phyloP scores from a whole-genome alignment of 2,113 vertebrate species.

The Phrynosoma blainvillii region DNA sequence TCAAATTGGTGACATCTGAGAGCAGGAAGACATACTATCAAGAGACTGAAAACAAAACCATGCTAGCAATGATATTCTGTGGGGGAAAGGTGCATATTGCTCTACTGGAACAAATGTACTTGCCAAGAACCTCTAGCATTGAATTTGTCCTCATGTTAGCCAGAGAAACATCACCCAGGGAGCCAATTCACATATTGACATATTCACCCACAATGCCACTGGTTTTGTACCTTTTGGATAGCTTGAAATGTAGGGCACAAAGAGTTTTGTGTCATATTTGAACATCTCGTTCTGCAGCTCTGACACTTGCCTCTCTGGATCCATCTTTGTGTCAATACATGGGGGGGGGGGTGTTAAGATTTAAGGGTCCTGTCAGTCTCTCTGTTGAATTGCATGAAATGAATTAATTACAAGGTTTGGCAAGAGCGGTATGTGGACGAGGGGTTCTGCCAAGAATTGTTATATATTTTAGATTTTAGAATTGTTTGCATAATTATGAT shows the following conservation, averaged over 20 bases:
- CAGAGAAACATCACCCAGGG: background rate
- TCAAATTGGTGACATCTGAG: background rate
- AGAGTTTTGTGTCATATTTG: constrained; percentile 97
- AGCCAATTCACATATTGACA: background rate
- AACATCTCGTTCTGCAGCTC: constrained; percentile 98
- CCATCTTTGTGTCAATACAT: constrained; percentile 97
- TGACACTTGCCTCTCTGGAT: constrained; percentile 93
- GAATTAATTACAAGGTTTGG: background rate
- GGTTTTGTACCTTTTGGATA: constrained; percentile 87
- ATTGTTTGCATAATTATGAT: background rate
- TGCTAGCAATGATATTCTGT: background rate
- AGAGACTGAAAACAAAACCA: background rate
- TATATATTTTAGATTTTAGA: background rate
- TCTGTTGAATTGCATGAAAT: background rate
- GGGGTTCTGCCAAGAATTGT: background rate
- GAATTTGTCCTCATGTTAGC: background rate
- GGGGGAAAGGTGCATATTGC: background rate
- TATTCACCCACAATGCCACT: background rate
- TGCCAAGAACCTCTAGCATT: background rate
- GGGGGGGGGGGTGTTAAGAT: constrained; percentile 88
- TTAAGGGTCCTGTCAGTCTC: constrained; percentile 83
- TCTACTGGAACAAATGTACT: background rate
- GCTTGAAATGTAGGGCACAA: constrained; percentile 89
- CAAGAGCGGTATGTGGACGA: background rate
- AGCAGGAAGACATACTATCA: background rate